Evolutionary conservation across 2,888 invertebrate species (phyloP), one percentile per base, ranked within the genome.

Genomic region (Pelosia muscerda): DNA sequence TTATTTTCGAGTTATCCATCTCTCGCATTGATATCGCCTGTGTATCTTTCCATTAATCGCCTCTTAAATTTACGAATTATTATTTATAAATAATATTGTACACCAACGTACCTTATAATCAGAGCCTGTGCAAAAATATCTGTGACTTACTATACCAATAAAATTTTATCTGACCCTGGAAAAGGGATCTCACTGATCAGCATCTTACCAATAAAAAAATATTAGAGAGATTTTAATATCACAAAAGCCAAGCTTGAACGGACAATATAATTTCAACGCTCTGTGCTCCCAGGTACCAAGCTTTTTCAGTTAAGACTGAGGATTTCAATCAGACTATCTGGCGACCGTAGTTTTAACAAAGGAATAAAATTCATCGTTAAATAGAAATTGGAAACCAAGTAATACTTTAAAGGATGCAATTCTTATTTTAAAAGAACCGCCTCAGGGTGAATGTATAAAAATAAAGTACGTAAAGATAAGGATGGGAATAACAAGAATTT

Each of bases 301-400:
- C 59, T 74, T 80, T 77, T 63, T 70, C 66, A 69, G 64, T 68
- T 73, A 69, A 77, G 77, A 81, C 76, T 75, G 78, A 78, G 81
- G 83, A 86, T 89, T 88, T 87, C 88, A 88, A 88, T 89, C 86
- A 83, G 72, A 75, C 84, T 84, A 83, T 83, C 81, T 82, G 75
- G 56, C 73, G 61, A 74, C 66, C 68, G 59, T 70, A 69, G 73
- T 75, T 77, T 76, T 74, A 81, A 83, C 82, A 86, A 87, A 84
- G 79, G 80, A 83, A 84, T 83, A 83, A 84, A 83, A 85, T 83
- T 83, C 84, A 83, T 84, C 83, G 84, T 84, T 79, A 81, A 72
- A 65, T 75, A 67, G 65, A 75, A 81, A 77, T 74, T 73, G 73
- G 72, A 77, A 69, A 66, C 75, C 69, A 71, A 75, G 80, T 80